phyloP scores from a whole-genome alignment of 1,140 invertebrate species.

The Danaus melanippus region DNA sequence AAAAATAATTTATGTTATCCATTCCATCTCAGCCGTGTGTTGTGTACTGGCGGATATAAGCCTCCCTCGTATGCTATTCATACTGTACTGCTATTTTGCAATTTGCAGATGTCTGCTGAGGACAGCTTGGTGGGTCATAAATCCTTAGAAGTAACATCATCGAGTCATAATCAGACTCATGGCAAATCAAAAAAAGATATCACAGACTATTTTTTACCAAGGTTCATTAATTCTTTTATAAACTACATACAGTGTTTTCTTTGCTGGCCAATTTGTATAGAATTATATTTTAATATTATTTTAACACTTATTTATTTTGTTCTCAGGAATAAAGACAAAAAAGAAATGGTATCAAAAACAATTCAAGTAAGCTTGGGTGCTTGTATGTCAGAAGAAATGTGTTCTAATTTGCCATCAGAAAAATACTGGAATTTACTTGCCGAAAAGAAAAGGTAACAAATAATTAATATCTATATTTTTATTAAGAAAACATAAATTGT shows the following conservation, averaged over 20 bases:
- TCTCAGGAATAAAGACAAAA: slow-evolving; percentile 17
- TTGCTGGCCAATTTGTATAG: too few relatives aligned
- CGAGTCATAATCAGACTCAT: neutral
- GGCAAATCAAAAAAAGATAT: slow-evolving; percentile 12
- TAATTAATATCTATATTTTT: slow-evolving; percentile 4
- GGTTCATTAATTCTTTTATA: neutral
- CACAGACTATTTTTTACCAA: slow-evolving; percentile 13
- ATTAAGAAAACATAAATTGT: neutral
- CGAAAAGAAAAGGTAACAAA: slow-evolving; percentile 25
- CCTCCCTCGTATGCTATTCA: too few relatives aligned
- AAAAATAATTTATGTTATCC: too few relatives aligned
- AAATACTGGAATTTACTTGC: slow-evolving; percentile 24
- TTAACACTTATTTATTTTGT: neutral
- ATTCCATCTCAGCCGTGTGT: too few relatives aligned
- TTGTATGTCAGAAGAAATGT: slow-evolving; percentile 13
- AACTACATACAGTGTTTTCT: too few relatives aligned
- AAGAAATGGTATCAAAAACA: slow-evolving; percentile 14
- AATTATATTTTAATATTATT: slow-evolving; percentile 2
- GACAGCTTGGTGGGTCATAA: neutral
- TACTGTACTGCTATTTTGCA: too few relatives aligned
- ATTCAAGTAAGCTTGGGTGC: slow-evolving; percentile 22
- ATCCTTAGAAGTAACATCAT: neutral
- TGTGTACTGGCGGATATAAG: too few relatives aligned
- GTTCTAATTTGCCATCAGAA: slow-evolving; percentile 13
- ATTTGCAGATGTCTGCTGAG: too few relatives aligned